Percentiles rank a stretch among this genome's conserved stretches.
These are phyloP conservation scores for Oreohelix idahoensis DNA, from an alignment of 1,140 invertebrate species.

Conservation along the genomic window DNA sequence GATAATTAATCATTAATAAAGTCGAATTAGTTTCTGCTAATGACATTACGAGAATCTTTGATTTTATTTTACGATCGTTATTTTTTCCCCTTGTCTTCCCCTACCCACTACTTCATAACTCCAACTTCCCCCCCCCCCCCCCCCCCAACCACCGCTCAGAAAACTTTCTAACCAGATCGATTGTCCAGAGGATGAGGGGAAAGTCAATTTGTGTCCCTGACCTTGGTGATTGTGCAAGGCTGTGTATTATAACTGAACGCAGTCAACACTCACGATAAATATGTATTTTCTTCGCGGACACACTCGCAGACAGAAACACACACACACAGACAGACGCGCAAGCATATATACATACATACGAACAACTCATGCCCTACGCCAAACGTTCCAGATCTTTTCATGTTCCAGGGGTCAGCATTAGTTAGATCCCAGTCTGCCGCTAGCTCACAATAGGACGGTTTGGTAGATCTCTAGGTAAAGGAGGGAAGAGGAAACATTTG, in stretches of 20 bases:
- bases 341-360: too few species aligned
- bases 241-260: not conserved
- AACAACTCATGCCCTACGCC: too few species aligned
- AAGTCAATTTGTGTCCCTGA: not conserved
- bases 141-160: not conserved
- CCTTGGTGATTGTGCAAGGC: not conserved
- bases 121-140: not conserved
- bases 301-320: not conserved
- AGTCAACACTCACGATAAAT: not conserved
- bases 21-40: not conserved
- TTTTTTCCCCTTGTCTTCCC: not conserved
- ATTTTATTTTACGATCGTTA: not conserved
- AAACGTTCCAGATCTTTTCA: too few species aligned
- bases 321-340: not conserved
- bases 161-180: not conserved
- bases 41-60: not conserved
- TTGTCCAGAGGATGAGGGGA: not conserved
- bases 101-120: not conserved
- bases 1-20: conserved; percentile 5
- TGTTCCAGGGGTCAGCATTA: too few species aligned
- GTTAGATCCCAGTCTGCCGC: too few species aligned
- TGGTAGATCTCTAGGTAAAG: too few species aligned
- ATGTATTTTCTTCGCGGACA: not conserved
- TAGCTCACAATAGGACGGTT: too few species aligned
- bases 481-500: too few species aligned